These are phyloP conservation scores for Pollenia angustigena DNA, from an alignment of 2,888 invertebrate genomes.

Conservation along the genomic window DNA sequence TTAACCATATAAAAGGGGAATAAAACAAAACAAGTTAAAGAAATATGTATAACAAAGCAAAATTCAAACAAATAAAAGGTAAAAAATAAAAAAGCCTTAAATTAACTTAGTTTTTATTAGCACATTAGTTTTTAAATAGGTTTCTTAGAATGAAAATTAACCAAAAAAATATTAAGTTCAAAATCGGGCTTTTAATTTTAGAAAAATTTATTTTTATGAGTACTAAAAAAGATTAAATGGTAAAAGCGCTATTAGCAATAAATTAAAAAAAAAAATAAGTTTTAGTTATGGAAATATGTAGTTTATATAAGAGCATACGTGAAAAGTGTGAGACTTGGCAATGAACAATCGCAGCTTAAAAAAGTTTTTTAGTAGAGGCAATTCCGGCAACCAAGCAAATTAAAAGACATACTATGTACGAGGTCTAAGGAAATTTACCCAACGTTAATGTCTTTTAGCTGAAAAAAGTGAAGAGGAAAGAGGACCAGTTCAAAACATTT, in stretches of 20 bases:
- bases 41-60: constrained; percentile 68
- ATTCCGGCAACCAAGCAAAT: constrained; percentile 5
- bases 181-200: constrained; percentile 24
- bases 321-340: constrained; percentile 18
- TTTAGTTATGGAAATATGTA: constrained; percentile 6
- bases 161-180: constrained; percentile 2
- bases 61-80: constrained; percentile 60
- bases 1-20: constrained; percentile 46
- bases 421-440: neutral
- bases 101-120: constrained; percentile 66
- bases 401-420: neutral
- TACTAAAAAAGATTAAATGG: neutral
- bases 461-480: constrained; percentile 8
- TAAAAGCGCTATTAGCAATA: neutral
- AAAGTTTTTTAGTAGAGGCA: constrained; percentile 13
- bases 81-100: constrained; percentile 60
- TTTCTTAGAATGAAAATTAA: constrained; percentile 57
- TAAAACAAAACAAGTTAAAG: constrained; percentile 43
- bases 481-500: constrained; percentile 55
- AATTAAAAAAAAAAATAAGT: constrained; percentile 22
- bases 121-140: constrained; percentile 69
- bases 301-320: neutral
- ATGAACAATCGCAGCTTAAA: constrained; percentile 65
- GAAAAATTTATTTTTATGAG: neutral
- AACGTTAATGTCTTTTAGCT: neutral